phyloP scores from a whole-genome alignment of 2,113 vertebrate species.

The Serranochromis macrocephalus region DNA sequence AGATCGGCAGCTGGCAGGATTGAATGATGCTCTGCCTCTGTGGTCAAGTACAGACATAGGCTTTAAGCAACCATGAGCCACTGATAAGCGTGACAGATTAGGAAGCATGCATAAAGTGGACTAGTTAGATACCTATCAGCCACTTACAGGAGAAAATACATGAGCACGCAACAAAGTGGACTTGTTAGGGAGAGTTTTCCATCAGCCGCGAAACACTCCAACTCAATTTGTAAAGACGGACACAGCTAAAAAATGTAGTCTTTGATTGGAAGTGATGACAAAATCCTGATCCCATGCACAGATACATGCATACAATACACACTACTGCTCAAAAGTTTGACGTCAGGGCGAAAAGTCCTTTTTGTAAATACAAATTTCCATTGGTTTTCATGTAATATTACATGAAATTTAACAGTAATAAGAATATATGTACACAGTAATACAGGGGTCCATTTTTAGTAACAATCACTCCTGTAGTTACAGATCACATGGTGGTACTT shows the following conservation, averaged over 20 bases:
- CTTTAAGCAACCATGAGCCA: too few species aligned
- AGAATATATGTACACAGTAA: neutral
- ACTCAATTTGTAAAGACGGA: neutral
- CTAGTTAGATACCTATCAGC: neutral
- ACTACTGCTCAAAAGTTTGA: neutral
- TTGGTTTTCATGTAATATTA: neutral
- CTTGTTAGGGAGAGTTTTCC: neutral
- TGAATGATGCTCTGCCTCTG: too few species aligned
- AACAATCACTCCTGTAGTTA: neutral
- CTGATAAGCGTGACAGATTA: too few species aligned
- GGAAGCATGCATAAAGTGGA: neutral
- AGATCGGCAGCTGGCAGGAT: too few species aligned
- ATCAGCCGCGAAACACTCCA: rapidly evolving
- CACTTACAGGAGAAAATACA: neutral
- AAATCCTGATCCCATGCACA: neutral
- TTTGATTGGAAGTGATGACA: neutral
- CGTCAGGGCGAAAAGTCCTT: neutral
- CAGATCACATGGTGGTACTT: neutral
- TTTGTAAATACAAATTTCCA: rapidly evolving
- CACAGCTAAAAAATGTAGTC: neutral
- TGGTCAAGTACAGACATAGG: too few species aligned
- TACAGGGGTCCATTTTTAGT: neutral
- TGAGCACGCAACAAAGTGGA: neutral
- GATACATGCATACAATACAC: neutral
- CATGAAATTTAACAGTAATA: neutral